A percentile compares a stretch with the other conserved stretches of the same genome.
Evolutionary conservation across 2,888 invertebrate species (phyloP).

Genomic region (Nomada flava): DNA sequence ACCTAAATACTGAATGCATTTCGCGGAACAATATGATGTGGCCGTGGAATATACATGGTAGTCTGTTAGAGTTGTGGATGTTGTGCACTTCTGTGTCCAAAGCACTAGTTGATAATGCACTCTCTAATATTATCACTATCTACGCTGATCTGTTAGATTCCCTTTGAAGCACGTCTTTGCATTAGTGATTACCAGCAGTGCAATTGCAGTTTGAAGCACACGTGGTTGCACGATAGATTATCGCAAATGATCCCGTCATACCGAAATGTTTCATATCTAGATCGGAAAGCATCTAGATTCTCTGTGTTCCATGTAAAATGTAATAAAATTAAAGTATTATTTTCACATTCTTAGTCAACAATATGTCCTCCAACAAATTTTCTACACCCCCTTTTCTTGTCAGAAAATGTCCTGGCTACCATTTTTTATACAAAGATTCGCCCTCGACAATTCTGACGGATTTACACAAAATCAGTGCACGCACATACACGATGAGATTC

Average conservation of each 20-base stretch:
- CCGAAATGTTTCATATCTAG: neutral
- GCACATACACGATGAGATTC: neutral
- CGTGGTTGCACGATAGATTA: neutral
- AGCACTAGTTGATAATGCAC: neutral
- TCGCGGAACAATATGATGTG: too few species aligned
- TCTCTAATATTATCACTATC: neutral
- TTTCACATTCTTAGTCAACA: neutral
- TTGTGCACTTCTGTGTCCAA: neutral
- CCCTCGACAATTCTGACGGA: too few species aligned
- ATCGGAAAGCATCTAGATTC: neutral
- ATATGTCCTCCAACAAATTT: too few species aligned
- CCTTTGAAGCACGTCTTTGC: constrained; percentile 27
- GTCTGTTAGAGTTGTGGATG: too few species aligned
- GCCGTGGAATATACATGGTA: too few species aligned
- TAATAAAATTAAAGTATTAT: too few species aligned
- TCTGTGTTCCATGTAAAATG: too few species aligned
- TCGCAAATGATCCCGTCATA: neutral
- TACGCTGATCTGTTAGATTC: constrained; percentile 3
- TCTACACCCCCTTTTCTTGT: too few species aligned
- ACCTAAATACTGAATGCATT: too few species aligned
- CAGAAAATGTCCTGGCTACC: too few species aligned
- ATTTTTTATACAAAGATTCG: too few species aligned
- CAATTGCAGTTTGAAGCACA: constrained; percentile 21
- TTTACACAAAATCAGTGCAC: neutral
- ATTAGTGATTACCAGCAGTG: constrained; percentile 24